phyloP scores from a whole-genome alignment of 2,797 vertebrate species.

The Paratrypauchen microcephalus region DNA sequence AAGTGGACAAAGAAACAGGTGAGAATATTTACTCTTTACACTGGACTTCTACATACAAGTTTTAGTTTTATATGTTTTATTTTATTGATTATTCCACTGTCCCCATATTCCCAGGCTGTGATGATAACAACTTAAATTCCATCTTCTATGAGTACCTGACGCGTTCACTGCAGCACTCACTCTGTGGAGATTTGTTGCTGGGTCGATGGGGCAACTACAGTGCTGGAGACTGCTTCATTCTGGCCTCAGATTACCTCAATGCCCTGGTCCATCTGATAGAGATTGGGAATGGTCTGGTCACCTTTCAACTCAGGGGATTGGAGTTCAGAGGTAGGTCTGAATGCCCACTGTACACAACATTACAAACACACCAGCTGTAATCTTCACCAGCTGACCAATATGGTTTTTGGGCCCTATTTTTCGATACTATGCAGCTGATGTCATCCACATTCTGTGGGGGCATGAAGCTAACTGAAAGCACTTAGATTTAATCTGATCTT shows the following conservation, averaged over 20 bases:
- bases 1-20: slow-evolving; percentile 98
- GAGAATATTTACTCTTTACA: slow-evolving; percentile 6
- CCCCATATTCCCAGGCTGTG: slow-evolving; percentile 81
- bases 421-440: no score
- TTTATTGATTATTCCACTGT: background rate
- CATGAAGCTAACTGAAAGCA: no score
- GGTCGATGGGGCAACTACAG: slow-evolving; percentile 96
- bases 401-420: background rate
- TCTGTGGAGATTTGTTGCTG: slow-evolving; percentile 92
- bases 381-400: background rate
- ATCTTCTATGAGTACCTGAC: slow-evolving; percentile 99
- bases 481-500: no score
- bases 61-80: background rate
- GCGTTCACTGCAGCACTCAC: slow-evolving; percentile 93
- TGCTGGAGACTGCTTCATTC: slow-evolving; percentile 98
- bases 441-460: no score
- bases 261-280: slow-evolving; percentile 97
- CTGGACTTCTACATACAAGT: background rate
- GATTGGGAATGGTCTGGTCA: slow-evolving; percentile 96
- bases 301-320: slow-evolving; percentile 94
- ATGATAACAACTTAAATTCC: slow-evolving; percentile 98
- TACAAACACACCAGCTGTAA: background rate
- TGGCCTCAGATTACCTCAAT: slow-evolving; percentile 99
- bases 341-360: background rate
- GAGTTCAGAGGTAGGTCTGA: slow-evolving; percentile 93